These are phyloP conservation scores for Rousettus madagascariensis DNA, from an alignment of 2,797 vertebrate species.

Conservation along the genomic window DNA sequence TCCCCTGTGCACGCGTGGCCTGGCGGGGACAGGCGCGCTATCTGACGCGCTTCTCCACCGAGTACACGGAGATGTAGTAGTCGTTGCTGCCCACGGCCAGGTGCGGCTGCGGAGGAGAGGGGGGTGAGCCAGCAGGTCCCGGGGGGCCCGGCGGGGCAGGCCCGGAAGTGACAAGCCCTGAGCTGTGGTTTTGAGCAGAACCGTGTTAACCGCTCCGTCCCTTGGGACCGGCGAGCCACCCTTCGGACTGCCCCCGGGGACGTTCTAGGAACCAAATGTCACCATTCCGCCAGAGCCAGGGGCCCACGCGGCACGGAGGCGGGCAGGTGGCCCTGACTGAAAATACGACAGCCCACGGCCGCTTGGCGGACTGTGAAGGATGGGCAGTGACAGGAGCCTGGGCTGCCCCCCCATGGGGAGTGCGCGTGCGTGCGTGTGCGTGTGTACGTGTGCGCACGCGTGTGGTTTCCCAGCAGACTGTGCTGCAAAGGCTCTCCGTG, in stretches of 20 bases:
- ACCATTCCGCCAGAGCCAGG: too few relatives aligned
- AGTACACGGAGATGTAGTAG: slow-evolving; percentile 99
- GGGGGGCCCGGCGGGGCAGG: background rate
- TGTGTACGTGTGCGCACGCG: background rate
- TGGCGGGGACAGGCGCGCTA: slow-evolving; percentile 84
- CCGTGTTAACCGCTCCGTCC: background rate
- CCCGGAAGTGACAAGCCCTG: background rate
- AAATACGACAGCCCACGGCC: accelerated
- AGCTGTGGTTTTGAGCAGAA: background rate
- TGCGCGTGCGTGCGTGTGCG: too few relatives aligned
- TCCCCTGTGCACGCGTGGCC: slow-evolving; percentile 91
- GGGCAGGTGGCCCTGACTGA: background rate
- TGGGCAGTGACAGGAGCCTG: background rate
- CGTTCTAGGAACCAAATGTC: background rate
- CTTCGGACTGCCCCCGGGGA: background rate
- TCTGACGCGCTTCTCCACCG: slow-evolving; percentile 97
- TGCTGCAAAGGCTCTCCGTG: background rate
- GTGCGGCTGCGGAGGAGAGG: slow-evolving; percentile 89
- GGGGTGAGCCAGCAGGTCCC: accelerated
- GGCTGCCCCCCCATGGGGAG: background rate
- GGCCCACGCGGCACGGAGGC: accelerated
- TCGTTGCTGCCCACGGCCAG: slow-evolving; percentile 98
- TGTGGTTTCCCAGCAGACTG: background rate
- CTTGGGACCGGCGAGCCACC: background rate
- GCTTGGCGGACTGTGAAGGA: background rate